These are phyloP conservation scores for Natrix natrix DNA, from an alignment of 2,797 vertebrate genomes.

Conservation along the genomic window DNA sequence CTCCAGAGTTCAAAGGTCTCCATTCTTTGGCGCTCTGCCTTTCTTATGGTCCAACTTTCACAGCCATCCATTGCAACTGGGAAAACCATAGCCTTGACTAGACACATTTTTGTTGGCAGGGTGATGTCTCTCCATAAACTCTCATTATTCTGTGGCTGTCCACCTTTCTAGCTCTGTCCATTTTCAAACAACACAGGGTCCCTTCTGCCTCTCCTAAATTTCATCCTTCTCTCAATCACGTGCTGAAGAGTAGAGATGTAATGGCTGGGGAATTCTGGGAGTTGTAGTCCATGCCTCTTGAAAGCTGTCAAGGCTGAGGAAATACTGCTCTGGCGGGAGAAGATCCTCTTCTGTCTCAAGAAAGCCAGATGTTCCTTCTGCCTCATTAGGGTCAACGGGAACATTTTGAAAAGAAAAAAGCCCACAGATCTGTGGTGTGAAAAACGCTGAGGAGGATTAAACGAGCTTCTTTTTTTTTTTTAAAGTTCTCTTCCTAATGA, in stretches of 20 bases:
- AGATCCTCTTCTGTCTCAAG: not conserved
- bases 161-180: not conserved
- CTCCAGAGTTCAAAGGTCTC: no score
- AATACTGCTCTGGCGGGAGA: not conserved
- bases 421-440: not conserved
- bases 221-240: not conserved
- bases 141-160: not conserved
- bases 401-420: not conserved
- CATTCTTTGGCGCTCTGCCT: no score
- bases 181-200: not conserved
- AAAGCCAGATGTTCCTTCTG: conserved; percentile 9
- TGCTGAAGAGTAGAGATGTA: not conserved
- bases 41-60: no score
- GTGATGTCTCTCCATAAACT: no score
- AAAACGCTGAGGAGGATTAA: not conserved
- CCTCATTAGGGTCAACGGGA: conserved; percentile 11
- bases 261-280: not conserved
- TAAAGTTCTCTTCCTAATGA: not conserved
- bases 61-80: no score
- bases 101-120: no score
- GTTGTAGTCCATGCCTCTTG: not conserved
- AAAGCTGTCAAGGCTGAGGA: not conserved
- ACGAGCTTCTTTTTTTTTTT: conserved; percentile 25
- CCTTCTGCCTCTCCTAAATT: not conserved
- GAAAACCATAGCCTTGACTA: no score